These are phyloP conservation scores for Coilia nasus DNA, from an alignment of 2,797 vertebrate genomes.

Conservation along the genomic window DNA sequence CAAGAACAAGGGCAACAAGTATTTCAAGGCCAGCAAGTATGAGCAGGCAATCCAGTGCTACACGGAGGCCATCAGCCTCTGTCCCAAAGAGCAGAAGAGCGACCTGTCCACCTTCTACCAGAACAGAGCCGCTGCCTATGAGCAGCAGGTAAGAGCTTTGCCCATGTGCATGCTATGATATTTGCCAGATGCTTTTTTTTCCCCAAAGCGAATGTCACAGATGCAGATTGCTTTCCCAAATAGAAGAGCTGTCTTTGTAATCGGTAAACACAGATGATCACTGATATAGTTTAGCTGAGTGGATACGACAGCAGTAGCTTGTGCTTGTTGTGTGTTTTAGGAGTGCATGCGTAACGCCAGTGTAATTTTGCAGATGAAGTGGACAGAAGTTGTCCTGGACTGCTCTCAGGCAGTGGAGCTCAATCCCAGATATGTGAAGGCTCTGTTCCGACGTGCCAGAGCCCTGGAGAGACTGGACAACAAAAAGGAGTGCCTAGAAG, in stretches of 20 bases:
- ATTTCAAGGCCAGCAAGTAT: conserved; percentile 95
- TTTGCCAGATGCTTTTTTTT: background rate
- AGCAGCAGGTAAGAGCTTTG: conserved; percentile 84
- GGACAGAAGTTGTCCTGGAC: conserved; percentile 93
- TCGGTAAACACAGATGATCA: too few relatives aligned
- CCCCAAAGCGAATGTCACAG: too few relatives aligned
- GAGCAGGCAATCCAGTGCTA: conserved; percentile 98
- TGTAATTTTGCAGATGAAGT: conserved; percentile 82
- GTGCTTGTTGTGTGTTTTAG: too few relatives aligned
- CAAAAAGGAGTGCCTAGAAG: conserved; percentile 97
- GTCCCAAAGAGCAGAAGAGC: conserved; percentile 88
- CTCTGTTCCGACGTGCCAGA: conserved; percentile 95
- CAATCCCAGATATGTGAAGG: conserved; percentile 97
- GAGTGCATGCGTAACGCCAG: background rate
- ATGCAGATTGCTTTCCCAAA: too few relatives aligned
- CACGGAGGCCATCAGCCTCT: conserved; percentile 92
- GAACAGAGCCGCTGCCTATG: conserved; percentile 96
- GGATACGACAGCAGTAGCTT: too few relatives aligned
- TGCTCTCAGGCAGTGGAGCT: conserved; percentile 92
- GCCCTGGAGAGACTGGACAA: conserved; percentile 95
- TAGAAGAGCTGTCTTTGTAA: too few relatives aligned
- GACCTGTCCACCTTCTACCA: conserved; percentile 98
- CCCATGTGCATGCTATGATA: background rate
- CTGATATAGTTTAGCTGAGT: too few relatives aligned
- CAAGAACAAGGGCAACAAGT: conserved; percentile 99